Base-by-base conservation (phyloP, 2,113 vertebrate genomes). In the Epinephelus fuscoguttatus region DNA sequence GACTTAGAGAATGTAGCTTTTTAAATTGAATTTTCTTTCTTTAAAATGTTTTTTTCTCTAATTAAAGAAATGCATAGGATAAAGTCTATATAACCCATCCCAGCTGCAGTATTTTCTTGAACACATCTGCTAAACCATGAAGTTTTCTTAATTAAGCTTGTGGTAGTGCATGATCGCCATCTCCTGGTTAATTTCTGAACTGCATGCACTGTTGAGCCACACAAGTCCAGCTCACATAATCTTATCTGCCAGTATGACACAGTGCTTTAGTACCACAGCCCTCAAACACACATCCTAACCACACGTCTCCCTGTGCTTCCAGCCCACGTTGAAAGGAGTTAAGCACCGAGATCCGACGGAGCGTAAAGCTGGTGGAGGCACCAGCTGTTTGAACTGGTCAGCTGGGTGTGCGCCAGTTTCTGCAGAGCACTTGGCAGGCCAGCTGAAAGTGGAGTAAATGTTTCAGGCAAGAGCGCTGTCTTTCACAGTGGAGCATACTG, bases 171-270 rank as follows among this genome's bases (percentile, higher is more conserved):
- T 52, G 59, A 27, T 25, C 15, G 60, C 93, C 94, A 92, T 81
- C 92, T 92, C 19, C 70, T 93, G 95, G 88, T 23, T 6, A 53
- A 57, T 30, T 49, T 4, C 17, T 67, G 56, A 89, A 87, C 55
- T 87, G 53, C 90, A 87, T 1, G 21, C 8, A 19, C 2, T n/a
- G 8, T 30, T 21, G 4, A 8, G 6, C 9, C 47, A 23, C 33
- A 57, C 0, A 25, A 6, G 25, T 33, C 30, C 42, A 27, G n/a
- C 12, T 11, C 21, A 0, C 25, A n/a, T 1, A 2, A 10, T 57
- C 17, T 33, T 56, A 21, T 45, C 50, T 62, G 18, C 30, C 68
- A 67, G 30, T 45, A 10, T 21, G 10, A 59, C 3, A 13, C 18
- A 55, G 25, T 49, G 21, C 14, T 73, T 79, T 42, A 45, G 23